phyloP scores from a whole-genome alignment of 2,888 invertebrate genomes.

The Andrena minutula region DNA sequence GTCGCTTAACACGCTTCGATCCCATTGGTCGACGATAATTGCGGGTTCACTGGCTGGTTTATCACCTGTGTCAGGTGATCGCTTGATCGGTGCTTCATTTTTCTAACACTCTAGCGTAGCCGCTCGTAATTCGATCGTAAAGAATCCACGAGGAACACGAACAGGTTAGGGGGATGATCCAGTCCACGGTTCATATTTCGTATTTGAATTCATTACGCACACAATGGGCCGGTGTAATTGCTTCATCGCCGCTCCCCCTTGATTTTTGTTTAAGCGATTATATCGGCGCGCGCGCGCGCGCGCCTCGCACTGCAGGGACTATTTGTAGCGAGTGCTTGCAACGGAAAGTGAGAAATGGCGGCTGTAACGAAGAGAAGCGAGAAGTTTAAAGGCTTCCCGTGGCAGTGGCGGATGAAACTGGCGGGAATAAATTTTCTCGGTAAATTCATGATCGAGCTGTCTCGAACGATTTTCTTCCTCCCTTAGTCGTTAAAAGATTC shows the following conservation, averaged over 20 bases:
- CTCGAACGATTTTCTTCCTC: conserved; percentile 41
- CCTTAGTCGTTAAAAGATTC: not conserved
- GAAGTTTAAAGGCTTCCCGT: conserved; percentile 63
- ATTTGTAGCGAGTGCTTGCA: conserved; percentile 43
- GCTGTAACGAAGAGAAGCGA: conserved; percentile 54
- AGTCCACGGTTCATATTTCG: not conserved
- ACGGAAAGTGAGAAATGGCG: conserved; percentile 62
- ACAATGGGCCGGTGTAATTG: conserved; percentile 12
- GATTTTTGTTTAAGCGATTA: conserved; percentile 5
- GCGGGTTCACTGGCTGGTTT: not conserved
- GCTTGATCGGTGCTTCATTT: conserved; percentile 3
- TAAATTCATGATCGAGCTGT: conserved; percentile 63
- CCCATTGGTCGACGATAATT: conserved; percentile 35
- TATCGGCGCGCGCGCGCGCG: conserved; percentile 8
- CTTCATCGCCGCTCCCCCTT: not conserved
- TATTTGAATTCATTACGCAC: not conserved
- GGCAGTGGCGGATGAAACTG: conserved; percentile 46
- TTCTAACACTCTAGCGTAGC: not conserved
- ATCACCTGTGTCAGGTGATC: not conserved
- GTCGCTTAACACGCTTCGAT: conserved; percentile 51
- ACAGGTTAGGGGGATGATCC: not conserved
- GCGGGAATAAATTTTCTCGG: conserved; percentile 59
- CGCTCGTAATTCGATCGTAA: not conserved
- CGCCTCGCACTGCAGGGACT: conserved; percentile 21
- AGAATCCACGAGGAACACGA: not conserved